Evolutionary conservation across 2,797 vertebrate species (phyloP).

Genomic region (Setipinna tenuifilis): DNA sequence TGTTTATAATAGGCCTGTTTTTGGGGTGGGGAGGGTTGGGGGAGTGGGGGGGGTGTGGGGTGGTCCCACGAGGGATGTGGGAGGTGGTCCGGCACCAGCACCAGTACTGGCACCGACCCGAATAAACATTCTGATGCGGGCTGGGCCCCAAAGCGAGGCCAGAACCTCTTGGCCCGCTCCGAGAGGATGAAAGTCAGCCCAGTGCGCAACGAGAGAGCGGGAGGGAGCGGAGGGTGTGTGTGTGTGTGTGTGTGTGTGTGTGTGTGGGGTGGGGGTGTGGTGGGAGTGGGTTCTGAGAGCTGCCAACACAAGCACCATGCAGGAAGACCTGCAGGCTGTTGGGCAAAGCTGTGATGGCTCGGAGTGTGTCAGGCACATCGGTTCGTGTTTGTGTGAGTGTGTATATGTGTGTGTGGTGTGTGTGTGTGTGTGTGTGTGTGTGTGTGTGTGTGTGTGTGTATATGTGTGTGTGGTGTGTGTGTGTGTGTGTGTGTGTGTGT

Average conservation of each 20-base stretch:
- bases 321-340: conserved; percentile 88
- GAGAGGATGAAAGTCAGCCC: conserved; percentile 85
- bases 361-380: conserved; percentile 52
- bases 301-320: conserved; percentile 85
- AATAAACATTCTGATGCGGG: conserved; percentile 75
- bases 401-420: neutral
- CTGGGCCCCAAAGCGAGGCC: conserved; percentile 64
- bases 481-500: no score
- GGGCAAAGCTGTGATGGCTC: conserved; percentile 75
- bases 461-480: no score
- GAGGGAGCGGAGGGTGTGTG: conserved; percentile 54
- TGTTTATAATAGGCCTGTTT: conserved; percentile 64
- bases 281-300: conserved; percentile 62
- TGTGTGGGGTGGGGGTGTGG: no score
- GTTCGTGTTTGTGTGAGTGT: conserved; percentile 50
- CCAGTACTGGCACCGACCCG: conserved; percentile 36
- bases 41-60: conserved; percentile 49
- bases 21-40: conserved; percentile 36
- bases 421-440: no score
- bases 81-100: neutral
- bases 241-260: no score
- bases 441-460: no score
- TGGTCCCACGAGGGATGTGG: conserved; percentile 39
- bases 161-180: conserved; percentile 71
- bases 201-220: conserved; percentile 68